Percentiles rank a stretch among this genome's conserved stretches.
These are phyloP conservation scores for Parnassius mnemosyne DNA, from an alignment of 2,888 invertebrate species.

Conservation along the genomic window DNA sequence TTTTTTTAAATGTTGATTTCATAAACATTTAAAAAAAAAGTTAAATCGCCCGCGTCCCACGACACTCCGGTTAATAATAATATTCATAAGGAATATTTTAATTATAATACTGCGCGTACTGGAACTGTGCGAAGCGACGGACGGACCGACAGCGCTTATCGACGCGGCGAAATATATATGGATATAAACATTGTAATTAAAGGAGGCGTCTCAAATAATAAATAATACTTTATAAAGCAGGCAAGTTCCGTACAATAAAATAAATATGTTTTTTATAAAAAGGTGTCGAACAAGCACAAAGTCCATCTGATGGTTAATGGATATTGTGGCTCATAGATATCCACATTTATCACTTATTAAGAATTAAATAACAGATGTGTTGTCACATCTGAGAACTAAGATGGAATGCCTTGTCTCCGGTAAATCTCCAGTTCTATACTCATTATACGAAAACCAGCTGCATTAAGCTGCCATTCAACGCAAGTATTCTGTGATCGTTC, in stretches of 20 bases:
- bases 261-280: background rate
- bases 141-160: slow-evolving; percentile 20
- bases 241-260: slow-evolving; percentile 30
- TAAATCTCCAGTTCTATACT: too few species aligned
- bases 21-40: slow-evolving; percentile 57
- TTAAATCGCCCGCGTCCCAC: slow-evolving; percentile 36
- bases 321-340: too few species aligned
- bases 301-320: too few species aligned
- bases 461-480: too few species aligned
- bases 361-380: too few species aligned
- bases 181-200: slow-evolving; percentile 29
- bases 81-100: slow-evolving; percentile 60
- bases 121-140: slow-evolving; percentile 53
- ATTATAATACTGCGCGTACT: slow-evolving; percentile 59
- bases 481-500: too few species aligned
- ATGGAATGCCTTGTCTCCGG: too few species aligned
- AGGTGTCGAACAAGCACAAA: too few species aligned
- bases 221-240: slow-evolving; percentile 27
- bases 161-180: slow-evolving; percentile 27
- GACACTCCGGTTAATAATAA: slow-evolving; percentile 44
- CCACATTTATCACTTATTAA: too few species aligned
- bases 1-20: slow-evolving; percentile 59
- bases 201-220: slow-evolving; percentile 43
- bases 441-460: too few species aligned
- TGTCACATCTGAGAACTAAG: too few species aligned